Evolutionary conservation across 2,113 vertebrate species (phyloP), one percentile per base, ranked within the genome.

Genomic region (Neodon shergylaensis): DNA sequence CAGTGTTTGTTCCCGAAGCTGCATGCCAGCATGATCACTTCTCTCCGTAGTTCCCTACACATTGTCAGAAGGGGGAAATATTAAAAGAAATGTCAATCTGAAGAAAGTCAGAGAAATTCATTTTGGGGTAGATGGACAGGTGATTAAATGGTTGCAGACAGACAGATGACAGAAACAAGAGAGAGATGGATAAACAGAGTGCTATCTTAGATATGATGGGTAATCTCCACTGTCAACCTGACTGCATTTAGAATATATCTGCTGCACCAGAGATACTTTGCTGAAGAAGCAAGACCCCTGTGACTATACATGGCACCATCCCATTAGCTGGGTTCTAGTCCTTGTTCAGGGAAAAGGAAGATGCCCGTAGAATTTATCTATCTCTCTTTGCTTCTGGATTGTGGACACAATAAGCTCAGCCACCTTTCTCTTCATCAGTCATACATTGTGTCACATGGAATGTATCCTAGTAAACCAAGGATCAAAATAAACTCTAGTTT

Each of bases 1-100:
- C 99, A 99, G 97, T 99, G 99, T n/a, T 99, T 99, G 98, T 99
- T 99, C 85, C 99, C 99, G 1, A 99, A 99, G 96, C 99, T 99
- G 86, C 99, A 99, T 0, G 99, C 99, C 96, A 99, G 84, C 99
- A 99, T 99, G 97, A 99, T 99, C 63, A 99, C 99, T 97, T 99
- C 99, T 92, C 99, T 97, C 96, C 99, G 99, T 0, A 99, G 94
- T 96, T 99, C 99, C 97, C 99, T 99, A 97, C 5, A 39, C 28
- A 61, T 12, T 39, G 52, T 33, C 65, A 92, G 95, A 96, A 91
- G 49, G 86, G 92, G 94, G 65, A 73, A 85, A 44, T 90, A 39
- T 49, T 28, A 72, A 16, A 72, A 70, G 19, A 14, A n/a, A 28
- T n/a, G 39, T 78, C 83, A 95, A 0, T 39, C 77, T 81, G 7